Evolutionary conservation across 1,140 invertebrate species (phyloP).

Genomic region (Cataglyphis hispanica): DNA sequence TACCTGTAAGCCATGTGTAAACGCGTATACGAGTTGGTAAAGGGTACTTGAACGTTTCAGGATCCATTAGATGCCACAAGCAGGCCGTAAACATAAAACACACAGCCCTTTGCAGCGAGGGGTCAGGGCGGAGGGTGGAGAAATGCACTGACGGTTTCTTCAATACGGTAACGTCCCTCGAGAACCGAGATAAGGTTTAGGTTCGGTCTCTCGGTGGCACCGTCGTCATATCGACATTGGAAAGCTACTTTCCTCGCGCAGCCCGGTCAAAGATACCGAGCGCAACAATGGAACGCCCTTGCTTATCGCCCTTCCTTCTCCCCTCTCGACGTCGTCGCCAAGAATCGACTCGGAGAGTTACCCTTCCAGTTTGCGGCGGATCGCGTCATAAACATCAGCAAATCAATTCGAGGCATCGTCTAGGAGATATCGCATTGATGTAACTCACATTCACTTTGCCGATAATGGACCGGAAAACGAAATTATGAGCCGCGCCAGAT

Average conservation of each 20-base stretch:
- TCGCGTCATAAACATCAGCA: conserved; percentile 40
- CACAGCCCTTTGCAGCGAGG: conserved; percentile 40
- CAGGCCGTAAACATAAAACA: conserved; percentile 67
- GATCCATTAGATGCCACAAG: conserved; percentile 73
- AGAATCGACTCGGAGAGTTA: conserved; percentile 44
- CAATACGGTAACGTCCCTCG: conserved; percentile 16
- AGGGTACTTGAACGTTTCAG: conserved; percentile 61
- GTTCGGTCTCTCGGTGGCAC: neutral
- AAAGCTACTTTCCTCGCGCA: conserved; percentile 65
- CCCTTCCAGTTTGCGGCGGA: conserved; percentile 24
- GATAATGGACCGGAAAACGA: neutral
- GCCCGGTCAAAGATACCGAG: conserved; percentile 42
- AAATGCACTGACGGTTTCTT: conserved; percentile 41
- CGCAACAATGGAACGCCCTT: conserved; percentile 54
- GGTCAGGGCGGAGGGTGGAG: neutral
- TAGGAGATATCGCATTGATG: neutral
- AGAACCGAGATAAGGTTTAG: conserved; percentile 62
- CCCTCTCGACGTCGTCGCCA: neutral
- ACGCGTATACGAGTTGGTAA: conserved; percentile 54
- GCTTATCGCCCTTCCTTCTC: conserved; percentile 52
- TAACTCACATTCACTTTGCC: conserved; percentile 49
- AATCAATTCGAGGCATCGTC: neutral
- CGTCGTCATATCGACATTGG: conserved; percentile 55
- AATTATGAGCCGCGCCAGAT: neutral
- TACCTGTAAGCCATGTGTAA: conserved; percentile 2